These are phyloP conservation scores for Colletes gigas DNA, from an alignment of 1,140 invertebrate species.

Conservation along the genomic window DNA sequence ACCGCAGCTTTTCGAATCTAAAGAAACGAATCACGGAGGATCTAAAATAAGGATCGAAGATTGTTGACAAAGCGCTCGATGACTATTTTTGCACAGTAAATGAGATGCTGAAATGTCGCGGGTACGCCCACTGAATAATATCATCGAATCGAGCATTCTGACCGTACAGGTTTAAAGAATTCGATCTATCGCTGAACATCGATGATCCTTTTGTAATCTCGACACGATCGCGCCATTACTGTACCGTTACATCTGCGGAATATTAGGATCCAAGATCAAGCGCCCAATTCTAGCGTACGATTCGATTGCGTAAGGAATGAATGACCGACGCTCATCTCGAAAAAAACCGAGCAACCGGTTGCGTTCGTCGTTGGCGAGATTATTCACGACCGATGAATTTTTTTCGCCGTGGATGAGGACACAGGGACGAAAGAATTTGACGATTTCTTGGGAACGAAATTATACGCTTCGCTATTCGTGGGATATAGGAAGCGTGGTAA, in stretches of 20 bases:
- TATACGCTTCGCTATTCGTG: not conserved
- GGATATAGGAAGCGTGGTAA: not conserved
- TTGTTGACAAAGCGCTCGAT: too few species aligned
- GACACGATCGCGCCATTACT: conserved; percentile 40
- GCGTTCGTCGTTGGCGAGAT: not conserved
- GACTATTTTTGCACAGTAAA: too few species aligned
- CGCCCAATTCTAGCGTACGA: conserved; percentile 22
- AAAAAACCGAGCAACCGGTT: not conserved
- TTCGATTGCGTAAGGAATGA: conserved; percentile 37
- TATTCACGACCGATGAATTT: not conserved
- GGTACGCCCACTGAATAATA: not conserved
- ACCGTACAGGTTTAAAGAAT: not conserved
- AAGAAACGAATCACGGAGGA: not conserved
- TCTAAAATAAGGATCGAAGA: not conserved
- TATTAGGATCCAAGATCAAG: conserved; percentile 17
- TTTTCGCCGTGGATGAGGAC: not conserved
- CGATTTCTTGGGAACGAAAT: not conserved
- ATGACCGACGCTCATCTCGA: not conserved
- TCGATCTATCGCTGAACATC: not conserved
- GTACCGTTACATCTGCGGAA: conserved; percentile 33
- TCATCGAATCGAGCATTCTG: not conserved
- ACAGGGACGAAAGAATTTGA: not conserved
- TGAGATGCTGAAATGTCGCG: not conserved
- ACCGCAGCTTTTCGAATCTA: not conserved
- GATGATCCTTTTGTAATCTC: conserved; percentile 20